phyloP scores from a whole-genome alignment of 2,888 invertebrate species.

The Drosophila bunnanda region DNA sequence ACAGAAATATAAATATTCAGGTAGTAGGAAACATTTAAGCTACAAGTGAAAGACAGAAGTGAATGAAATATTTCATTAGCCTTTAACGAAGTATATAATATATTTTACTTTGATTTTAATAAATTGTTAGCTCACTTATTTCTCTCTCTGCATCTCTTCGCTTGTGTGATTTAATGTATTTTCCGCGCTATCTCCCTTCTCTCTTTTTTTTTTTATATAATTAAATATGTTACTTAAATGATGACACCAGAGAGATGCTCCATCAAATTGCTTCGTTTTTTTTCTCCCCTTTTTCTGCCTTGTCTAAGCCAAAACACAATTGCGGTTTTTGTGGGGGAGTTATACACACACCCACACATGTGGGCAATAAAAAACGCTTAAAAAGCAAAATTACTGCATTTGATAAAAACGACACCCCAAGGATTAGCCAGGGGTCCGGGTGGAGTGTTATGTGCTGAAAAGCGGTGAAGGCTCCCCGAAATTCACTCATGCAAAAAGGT shows the following conservation, averaged over 20 bases:
- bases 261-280: conserved; percentile 27
- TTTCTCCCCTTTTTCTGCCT: not conserved
- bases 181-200: conserved; percentile 20
- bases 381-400: conserved; percentile 52
- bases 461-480: not conserved
- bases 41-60: not conserved
- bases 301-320: conserved; percentile 50
- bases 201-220: conserved; percentile 26
- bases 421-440: conserved; percentile 50
- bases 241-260: conserved; percentile 39
- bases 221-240: conserved; percentile 51
- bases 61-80: not conserved
- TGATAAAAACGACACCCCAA: conserved; percentile 54
- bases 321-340: conserved; percentile 41
- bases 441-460: conserved; percentile 1
- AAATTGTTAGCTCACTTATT: not conserved
- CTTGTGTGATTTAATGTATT: conserved; percentile 18
- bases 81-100: not conserved
- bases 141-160: not conserved
- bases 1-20: not conserved
- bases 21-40: not conserved
- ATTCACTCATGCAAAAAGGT: conserved; percentile 52
- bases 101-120: not conserved
- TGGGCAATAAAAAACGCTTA: conserved; percentile 55
- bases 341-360: not conserved